phyloP scores from a whole-genome alignment of 2,888 invertebrate species.

The Platycnemis pennipes region DNA sequence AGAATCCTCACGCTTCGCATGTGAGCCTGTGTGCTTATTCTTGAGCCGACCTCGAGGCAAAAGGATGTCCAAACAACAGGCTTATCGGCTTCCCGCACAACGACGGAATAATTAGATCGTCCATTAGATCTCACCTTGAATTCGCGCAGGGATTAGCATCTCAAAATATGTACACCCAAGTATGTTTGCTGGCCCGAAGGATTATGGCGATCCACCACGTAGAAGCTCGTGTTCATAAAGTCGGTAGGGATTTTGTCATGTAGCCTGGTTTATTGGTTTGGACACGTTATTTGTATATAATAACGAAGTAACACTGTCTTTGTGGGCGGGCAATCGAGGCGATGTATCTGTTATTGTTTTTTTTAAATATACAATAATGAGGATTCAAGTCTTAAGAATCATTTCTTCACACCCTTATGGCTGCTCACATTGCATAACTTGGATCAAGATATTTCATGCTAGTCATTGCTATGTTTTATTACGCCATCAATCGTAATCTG shows the following conservation, averaged over 20 bases:
- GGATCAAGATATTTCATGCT: too few relatives aligned
- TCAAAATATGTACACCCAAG: conserved; percentile 1
- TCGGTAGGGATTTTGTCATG: background rate
- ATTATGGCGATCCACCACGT: background rate
- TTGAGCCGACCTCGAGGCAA: background rate
- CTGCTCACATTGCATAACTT: too few relatives aligned
- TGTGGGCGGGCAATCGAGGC: too few relatives aligned
- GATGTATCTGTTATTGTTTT: too few relatives aligned
- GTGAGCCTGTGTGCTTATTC: conserved; percentile 23
- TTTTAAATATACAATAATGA: too few relatives aligned
- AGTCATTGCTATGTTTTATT: too few relatives aligned
- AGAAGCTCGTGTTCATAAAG: background rate
- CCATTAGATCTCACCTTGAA: conserved; percentile 22
- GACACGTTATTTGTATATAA: background rate
- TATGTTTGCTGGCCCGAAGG: background rate
- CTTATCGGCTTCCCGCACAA: background rate
- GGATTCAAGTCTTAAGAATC: too few relatives aligned
- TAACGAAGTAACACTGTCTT: background rate
- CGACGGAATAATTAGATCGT: conserved; percentile 21
- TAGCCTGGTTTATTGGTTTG: background rate
- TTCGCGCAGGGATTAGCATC: background rate
- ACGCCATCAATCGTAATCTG: too few relatives aligned
- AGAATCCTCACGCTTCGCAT: background rate
- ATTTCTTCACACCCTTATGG: too few relatives aligned
- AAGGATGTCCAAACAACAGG: conserved; percentile 31